A percentile compares a stretch with the other conserved stretches of the same genome.
phyloP scores from a whole-genome alignment of 2,113 vertebrate genomes.

The Arvicanthis niloticus region DNA sequence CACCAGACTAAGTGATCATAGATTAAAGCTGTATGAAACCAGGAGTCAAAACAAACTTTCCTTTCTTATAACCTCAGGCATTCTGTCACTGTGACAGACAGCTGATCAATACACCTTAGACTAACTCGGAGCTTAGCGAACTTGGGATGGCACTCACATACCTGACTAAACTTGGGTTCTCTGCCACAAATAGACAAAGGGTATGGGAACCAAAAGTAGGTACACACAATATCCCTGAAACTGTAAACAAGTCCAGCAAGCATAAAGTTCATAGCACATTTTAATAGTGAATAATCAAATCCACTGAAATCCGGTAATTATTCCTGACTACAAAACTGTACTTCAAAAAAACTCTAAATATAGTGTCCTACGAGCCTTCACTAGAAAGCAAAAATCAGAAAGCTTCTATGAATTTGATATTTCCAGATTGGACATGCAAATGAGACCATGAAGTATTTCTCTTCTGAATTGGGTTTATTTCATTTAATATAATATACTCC shows the following conservation, averaged over 20 bases:
- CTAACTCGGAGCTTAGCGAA: background rate
- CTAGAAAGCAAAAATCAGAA: background rate
- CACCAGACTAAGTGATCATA: background rate
- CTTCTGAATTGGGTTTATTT: background rate
- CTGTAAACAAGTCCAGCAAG: background rate
- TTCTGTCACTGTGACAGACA: background rate
- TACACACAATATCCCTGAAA: background rate
- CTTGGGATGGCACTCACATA: background rate
- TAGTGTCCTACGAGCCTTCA: background rate
- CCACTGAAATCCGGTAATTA: background rate
- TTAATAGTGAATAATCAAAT: background rate
- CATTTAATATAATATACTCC: background rate
- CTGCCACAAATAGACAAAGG: background rate
- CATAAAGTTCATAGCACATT: background rate
- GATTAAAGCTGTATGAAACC: background rate
- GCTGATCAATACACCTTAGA: background rate
- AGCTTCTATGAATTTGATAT: background rate
- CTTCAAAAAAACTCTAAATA: background rate
- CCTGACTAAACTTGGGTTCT: background rate
- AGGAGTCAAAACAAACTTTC: background rate
- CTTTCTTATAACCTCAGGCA: background rate
- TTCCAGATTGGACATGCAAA: background rate
- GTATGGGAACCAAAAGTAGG: background rate
- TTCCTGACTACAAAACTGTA: background rate
- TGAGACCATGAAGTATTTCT: background rate